phyloP scores from a whole-genome alignment of 2,113 vertebrate species.

The Oryzias javanicus region DNA sequence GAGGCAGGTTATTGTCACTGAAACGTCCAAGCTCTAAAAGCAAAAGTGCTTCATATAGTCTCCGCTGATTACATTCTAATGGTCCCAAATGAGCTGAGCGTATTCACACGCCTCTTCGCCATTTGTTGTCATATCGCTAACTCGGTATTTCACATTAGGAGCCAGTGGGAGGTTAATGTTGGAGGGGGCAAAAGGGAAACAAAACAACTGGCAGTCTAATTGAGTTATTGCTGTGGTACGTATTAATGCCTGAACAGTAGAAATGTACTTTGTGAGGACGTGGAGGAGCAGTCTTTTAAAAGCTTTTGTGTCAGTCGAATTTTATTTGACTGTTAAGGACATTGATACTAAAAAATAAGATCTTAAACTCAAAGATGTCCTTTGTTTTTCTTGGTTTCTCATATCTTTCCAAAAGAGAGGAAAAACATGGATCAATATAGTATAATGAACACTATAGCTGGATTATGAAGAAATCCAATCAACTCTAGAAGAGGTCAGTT shows the following conservation, averaged over 20 bases:
- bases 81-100: conserved; percentile 61
- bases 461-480: conserved; percentile 43
- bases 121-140: conserved; percentile 40
- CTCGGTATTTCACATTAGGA: conserved; percentile 47
- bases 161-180: conserved; percentile 42
- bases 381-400: conserved; percentile 13
- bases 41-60: conserved; percentile 54
- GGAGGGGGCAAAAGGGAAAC: conserved; percentile 11
- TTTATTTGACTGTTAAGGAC: too few species aligned
- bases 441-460: conserved; percentile 46
- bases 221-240: conserved; percentile 18
- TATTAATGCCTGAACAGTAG: not conserved
- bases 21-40: conserved; percentile 53
- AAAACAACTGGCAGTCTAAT: not conserved
- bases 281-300: not conserved
- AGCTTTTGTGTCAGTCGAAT: not conserved
- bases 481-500: conserved; percentile 30
- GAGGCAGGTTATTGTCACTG: conserved; percentile 56
- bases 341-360: not conserved
- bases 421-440: conserved; percentile 35
- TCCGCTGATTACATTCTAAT: conserved; percentile 63
- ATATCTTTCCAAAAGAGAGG: conserved; percentile 7
- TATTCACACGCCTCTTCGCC: conserved; percentile 44
- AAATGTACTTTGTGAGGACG: not conserved
- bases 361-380: conserved; percentile 11